A percentile compares a stretch with the other conserved stretches of the same genome.
These are phyloP conservation scores for Actinia equina DNA, from an alignment of 64 coral and sea anemone genomes.

Conservation along the genomic window DNA sequence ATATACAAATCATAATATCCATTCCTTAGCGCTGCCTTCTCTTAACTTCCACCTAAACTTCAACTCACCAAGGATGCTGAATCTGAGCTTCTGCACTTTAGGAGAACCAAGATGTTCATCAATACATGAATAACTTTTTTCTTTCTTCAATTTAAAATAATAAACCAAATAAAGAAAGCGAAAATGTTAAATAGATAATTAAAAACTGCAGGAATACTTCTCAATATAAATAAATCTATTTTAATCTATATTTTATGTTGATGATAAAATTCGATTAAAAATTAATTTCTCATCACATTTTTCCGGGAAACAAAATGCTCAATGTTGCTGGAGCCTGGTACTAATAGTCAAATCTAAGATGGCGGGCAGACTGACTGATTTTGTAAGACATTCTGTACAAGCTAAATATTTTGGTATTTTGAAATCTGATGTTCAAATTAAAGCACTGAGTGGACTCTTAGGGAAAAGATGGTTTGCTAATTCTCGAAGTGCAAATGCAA, in stretches of 20 bases:
- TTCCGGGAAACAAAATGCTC: background rate
- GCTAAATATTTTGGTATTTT: background rate
- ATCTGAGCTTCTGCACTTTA: background rate
- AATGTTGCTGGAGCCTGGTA: background rate
- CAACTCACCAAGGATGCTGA: background rate
- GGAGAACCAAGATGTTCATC: background rate
- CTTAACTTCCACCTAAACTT: background rate
- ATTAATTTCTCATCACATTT: constrained; percentile 6
- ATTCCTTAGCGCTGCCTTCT: background rate
- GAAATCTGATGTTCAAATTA: background rate
- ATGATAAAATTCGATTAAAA: background rate
- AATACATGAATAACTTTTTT: background rate
- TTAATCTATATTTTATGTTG: background rate
- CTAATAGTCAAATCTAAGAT: background rate
- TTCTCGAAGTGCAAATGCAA: background rate
- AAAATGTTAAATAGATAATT: background rate
- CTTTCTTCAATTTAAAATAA: background rate
- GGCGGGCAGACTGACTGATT: background rate
- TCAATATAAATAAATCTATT: background rate
- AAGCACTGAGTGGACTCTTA: background rate
- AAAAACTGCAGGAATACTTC: background rate
- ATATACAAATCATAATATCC: background rate
- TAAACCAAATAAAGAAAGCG: background rate
- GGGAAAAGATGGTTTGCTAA: background rate
- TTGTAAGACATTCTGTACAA: background rate